Conservation (phyloP, 2,888 invertebrate genomes). For the Andrena marginata region DNA sequence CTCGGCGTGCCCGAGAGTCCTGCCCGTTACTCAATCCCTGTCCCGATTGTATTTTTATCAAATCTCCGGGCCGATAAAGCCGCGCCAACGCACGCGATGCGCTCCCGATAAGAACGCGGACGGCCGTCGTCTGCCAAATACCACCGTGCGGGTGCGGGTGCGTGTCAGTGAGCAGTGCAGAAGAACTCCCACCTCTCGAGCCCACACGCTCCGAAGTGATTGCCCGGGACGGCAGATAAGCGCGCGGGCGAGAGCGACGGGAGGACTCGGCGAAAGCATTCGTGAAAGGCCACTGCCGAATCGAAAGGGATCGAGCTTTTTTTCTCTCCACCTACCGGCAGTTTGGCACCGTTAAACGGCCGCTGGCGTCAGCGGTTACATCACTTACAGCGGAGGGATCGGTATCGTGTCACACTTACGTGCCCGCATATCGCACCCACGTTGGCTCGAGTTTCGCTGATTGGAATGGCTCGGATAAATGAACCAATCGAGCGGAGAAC, state of each 20-base stretch:
- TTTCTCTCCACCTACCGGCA: not conserved
- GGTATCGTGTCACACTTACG: slow-evolving; percentile 34
- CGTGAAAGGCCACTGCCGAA: not conserved
- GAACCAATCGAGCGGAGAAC: slow-evolving; percentile 17
- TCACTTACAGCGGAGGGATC: slow-evolving; percentile 32
- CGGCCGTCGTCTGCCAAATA: slow-evolving; percentile 4
- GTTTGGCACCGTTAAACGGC: slow-evolving; percentile 33
- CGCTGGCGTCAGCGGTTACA: slow-evolving; percentile 56
- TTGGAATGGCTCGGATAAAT: slow-evolving; percentile 14
- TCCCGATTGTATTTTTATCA: slow-evolving; percentile 9
- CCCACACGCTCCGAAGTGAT: not conserved
- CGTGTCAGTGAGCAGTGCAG: not conserved
- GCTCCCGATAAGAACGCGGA: not conserved
- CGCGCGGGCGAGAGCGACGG: not conserved
- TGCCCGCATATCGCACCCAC: slow-evolving; percentile 12
- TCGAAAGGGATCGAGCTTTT: not conserved
- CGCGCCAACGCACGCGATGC: not conserved
- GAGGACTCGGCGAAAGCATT: not conserved
- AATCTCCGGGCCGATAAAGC: not conserved
- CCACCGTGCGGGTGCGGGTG: not conserved
- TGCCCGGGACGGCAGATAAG: not conserved
- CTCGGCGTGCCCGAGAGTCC: too few species aligned
- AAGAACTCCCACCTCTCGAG: not conserved
- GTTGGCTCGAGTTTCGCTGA: slow-evolving; percentile 1
- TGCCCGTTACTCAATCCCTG: slow-evolving; percentile 7